These are phyloP conservation scores for Mionectes macconnelli DNA, from an alignment of 2,113 vertebrate genomes.

Conservation along the genomic window DNA sequence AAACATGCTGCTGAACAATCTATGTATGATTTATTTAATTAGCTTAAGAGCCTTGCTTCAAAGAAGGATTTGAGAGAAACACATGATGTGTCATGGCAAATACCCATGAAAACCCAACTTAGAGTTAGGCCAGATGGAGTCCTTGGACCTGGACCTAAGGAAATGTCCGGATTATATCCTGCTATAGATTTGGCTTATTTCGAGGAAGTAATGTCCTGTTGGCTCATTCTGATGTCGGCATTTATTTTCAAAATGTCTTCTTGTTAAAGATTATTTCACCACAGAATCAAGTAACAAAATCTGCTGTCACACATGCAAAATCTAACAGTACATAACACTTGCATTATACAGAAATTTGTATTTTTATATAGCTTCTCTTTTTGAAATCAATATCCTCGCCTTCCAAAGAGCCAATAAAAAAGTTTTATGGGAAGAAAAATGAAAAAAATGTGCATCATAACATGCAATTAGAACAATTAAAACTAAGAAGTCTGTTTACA, in stretches of 20 bases:
- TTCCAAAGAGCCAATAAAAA: neutral
- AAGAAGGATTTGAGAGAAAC: neutral
- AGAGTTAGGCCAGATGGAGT: neutral
- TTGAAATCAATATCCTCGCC: neutral
- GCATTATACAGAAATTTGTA: neutral
- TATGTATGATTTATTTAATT: neutral
- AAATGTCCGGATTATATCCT: neutral
- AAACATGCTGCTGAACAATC: neutral
- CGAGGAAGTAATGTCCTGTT: neutral
- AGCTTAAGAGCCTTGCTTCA: neutral
- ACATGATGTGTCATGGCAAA: neutral
- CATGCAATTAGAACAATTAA: slow-evolving; percentile 30
- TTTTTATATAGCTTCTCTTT: neutral
- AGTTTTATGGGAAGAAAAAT: neutral
- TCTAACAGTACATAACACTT: neutral
- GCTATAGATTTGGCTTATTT: neutral
- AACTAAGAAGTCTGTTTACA: slow-evolving; percentile 5
- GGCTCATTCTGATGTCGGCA: neutral
- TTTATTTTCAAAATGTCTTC: neutral
- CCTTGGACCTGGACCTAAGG: neutral
- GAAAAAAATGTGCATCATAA: neutral
- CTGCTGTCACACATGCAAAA: neutral
- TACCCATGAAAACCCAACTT: neutral
- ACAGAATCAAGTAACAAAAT: neutral
- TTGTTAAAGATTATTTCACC: neutral